Evolutionary conservation across 2,797 vertebrate species (phyloP), one percentile per base, ranked within the genome.

Genomic region (Eleutherodactylus coqui): DNA sequence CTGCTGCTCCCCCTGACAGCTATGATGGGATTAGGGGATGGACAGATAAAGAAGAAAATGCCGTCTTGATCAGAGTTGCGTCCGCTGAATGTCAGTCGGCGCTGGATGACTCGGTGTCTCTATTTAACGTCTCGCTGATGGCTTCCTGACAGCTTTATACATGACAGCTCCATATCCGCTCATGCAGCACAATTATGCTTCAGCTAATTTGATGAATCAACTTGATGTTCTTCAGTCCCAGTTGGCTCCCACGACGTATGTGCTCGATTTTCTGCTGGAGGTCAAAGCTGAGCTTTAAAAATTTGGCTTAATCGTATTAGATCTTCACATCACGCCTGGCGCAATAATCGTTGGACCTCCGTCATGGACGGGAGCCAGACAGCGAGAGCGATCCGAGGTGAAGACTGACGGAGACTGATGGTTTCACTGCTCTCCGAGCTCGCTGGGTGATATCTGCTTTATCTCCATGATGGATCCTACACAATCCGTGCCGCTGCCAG

Each of bases 121-220:
- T 96, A 95, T 96, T 97, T 96, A 96, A 95, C 95, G 90, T 93
- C 91, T 89, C 92, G 92, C 91, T 95, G 96, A 97, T 95, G 96
- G 95, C 94, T 95, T 93, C 95, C 94, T 93, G 97, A 97, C 97
- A 97, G 96, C 92, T 97, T 98, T 96, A 96, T 94, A 92, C 96
- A 93, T 93, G 89, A 90, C 91, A 88, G 95, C 94, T 96, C 96
- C 95, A 96, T 94, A 94, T 95, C 95, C 95, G 93, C 94, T 96
- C 96, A 95, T 93, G 96, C 95, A 89, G 95, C 88, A 95, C 96
- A 96, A 96, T 97, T 96, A 97, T 93, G 94, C 93, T 90, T 93
- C 94, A 95, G 93, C 94, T 97, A 96, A 98, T 97, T 96, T 97
- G 97, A 97, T 96, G 96, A 97, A 97, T 97, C 96, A 96, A 97